phyloP scores from a whole-genome alignment of 2,797 vertebrate genomes.

The Echiichthys vipera region DNA sequence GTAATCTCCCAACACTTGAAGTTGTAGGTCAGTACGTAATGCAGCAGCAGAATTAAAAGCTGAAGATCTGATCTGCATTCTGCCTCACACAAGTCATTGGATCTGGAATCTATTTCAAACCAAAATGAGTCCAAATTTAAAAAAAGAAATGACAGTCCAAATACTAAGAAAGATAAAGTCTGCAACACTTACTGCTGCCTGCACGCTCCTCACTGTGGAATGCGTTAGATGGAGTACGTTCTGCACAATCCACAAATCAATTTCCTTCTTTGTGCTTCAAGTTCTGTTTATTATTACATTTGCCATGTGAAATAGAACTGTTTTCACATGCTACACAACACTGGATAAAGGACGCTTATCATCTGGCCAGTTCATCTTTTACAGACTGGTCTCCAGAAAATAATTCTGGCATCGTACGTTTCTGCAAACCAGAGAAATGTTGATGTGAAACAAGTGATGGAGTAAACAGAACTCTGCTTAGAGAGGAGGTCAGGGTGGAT shows the following conservation, averaged over 20 bases:
- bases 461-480: no score
- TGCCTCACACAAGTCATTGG: neutral
- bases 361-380: neutral
- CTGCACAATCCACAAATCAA: neutral
- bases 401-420: no score
- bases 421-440: no score
- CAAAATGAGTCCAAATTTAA: neutral
- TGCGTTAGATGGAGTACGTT: neutral
- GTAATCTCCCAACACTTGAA: neutral
- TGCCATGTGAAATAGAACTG: no score
- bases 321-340: neutral
- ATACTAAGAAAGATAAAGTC: neutral
- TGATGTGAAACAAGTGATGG: no score
- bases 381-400: no score
- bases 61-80: neutral
- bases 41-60: slow-evolving; percentile 12
- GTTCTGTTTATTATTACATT: no score
- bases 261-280: no score
- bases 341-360: neutral
- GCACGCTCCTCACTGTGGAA: neutral
- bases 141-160: neutral
- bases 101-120: slow-evolving; percentile 1
- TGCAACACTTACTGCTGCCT: neutral
- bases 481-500: no score
- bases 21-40: neutral